phyloP scores from a whole-genome alignment of 1,140 invertebrate genomes.

The Drosophila punjabiensis region DNA sequence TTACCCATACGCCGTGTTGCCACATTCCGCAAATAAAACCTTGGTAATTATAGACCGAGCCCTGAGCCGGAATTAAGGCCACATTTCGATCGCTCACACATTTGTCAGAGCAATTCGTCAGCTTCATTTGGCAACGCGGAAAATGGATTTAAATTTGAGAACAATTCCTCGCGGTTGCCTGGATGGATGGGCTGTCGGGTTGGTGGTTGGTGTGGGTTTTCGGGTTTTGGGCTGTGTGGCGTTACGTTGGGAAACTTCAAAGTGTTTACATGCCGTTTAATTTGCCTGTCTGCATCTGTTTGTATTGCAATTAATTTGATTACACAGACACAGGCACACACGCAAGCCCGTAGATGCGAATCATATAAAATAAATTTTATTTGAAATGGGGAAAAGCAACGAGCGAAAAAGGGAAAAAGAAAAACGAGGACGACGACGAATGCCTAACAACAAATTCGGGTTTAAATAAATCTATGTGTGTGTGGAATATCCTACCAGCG shows the following conservation, averaged over 20 bases:
- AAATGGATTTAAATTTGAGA: constrained; percentile 63
- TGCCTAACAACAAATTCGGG: constrained; percentile 64
- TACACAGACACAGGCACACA: constrained; percentile 55
- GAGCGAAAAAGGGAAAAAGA: constrained; percentile 22
- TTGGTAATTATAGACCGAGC: constrained; percentile 24
- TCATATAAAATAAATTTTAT: constrained; percentile 66
- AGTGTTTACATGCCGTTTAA: constrained; percentile 80
- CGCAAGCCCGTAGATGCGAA: constrained; percentile 62
- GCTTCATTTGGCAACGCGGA: constrained; percentile 46
- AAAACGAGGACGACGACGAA: constrained; percentile 32
- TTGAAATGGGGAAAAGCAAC: constrained; percentile 38
- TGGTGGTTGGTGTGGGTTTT: neutral
- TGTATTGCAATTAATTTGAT: constrained; percentile 80
- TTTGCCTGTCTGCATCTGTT: constrained; percentile 77
- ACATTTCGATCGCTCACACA: constrained; percentile 30
- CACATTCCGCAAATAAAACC: constrained; percentile 15
- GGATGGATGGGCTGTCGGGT: constrained; percentile 13
- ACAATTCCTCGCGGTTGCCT: constrained; percentile 49
- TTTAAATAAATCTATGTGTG: constrained; percentile 36
- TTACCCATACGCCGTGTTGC: constrained; percentile 29
- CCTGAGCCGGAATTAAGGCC: constrained; percentile 34
- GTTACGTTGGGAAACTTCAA: constrained; percentile 53
- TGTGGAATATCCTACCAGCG: constrained; percentile 25
- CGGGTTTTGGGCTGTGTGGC: neutral
- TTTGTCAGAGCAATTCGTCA: constrained; percentile 52